Percentiles rank a stretch among this genome's conserved stretches.
These are phyloP conservation scores for Xylocopa sonorina DNA, from an alignment of 1,140 invertebrate genomes.

Conservation along the genomic window DNA sequence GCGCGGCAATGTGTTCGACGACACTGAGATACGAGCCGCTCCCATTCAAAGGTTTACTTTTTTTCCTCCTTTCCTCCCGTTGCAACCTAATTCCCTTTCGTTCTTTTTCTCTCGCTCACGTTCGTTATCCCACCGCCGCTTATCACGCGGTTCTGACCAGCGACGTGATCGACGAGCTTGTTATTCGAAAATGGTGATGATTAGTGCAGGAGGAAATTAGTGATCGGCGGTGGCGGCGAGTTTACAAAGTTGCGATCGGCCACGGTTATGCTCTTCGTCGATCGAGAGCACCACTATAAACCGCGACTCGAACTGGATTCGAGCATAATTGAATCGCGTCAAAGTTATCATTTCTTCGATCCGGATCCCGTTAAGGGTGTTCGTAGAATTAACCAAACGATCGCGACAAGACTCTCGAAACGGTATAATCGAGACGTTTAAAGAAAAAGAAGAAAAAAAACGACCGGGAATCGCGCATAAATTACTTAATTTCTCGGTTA, in stretches of 20 bases:
- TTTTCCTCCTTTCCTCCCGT: not conserved
- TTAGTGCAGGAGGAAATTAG: not conserved
- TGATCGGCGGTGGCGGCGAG: not conserved
- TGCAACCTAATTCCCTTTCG: not conserved
- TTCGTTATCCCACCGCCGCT: too few species aligned
- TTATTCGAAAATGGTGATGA: not conserved
- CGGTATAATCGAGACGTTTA: not conserved
- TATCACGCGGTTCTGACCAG: not conserved
- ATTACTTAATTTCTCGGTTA: not conserved
- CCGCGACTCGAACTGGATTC: slow-evolving; percentile 1
- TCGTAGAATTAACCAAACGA: slow-evolving; percentile 20
- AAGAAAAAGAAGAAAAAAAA: too few species aligned
- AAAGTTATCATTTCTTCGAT: slow-evolving; percentile 39
- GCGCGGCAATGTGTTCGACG: slow-evolving; percentile 3
- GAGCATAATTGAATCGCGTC: slow-evolving; percentile 23
- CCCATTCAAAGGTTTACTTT: not conserved
- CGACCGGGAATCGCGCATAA: not conserved
- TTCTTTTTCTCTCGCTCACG: not conserved
- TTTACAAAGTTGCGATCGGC: not conserved
- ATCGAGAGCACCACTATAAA: not conserved
- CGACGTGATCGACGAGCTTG: not conserved
- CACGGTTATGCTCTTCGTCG: not conserved
- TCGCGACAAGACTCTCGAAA: fast-evolving
- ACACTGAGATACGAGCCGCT: not conserved
- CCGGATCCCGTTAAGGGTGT: slow-evolving; percentile 16